A percentile compares a stretch with the other conserved stretches of the same genome.
Evolutionary conservation across 2,113 vertebrate genomes (phyloP).

Genomic region (Macheiramphus alcinus): DNA sequence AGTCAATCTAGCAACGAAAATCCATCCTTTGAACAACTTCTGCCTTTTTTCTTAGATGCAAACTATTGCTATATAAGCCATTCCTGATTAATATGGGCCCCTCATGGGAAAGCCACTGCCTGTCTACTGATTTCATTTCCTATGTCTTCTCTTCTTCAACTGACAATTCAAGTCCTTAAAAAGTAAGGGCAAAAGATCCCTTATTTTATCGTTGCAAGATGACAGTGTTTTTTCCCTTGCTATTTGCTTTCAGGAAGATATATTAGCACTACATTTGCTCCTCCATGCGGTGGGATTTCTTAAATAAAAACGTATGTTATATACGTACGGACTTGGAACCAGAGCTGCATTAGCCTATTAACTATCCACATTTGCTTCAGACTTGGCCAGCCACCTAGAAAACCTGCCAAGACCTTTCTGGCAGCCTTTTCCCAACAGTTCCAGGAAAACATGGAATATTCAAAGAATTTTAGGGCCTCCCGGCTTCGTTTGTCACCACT

Average conservation of each 20-base stretch:
- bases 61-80: constrained; percentile 39
- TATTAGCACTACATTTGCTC: neutral
- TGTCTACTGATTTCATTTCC: constrained; percentile 50
- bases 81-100: constrained; percentile 41
- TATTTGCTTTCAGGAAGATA: constrained; percentile 15
- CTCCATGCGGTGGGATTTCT: constrained; percentile 55
- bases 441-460: constrained; percentile 63
- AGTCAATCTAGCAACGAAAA: constrained; percentile 18
- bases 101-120: constrained; percentile 57
- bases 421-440: constrained; percentile 40
- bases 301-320: constrained; percentile 33
- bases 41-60: constrained; percentile 14
- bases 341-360: neutral
- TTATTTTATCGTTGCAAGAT: neutral
- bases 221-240: neutral
- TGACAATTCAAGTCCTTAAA: constrained; percentile 15
- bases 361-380: constrained; percentile 39
- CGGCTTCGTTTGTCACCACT: constrained; percentile 25
- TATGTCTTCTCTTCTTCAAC: constrained; percentile 12
- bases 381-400: constrained; percentile 59
- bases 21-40: constrained; percentile 51
- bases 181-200: neutral
- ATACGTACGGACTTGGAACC: neutral
- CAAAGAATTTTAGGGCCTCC: constrained; percentile 48
- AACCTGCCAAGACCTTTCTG: constrained; percentile 54